phyloP scores from a whole-genome alignment of 2,113 vertebrate species.

The Heliornis fulica region DNA sequence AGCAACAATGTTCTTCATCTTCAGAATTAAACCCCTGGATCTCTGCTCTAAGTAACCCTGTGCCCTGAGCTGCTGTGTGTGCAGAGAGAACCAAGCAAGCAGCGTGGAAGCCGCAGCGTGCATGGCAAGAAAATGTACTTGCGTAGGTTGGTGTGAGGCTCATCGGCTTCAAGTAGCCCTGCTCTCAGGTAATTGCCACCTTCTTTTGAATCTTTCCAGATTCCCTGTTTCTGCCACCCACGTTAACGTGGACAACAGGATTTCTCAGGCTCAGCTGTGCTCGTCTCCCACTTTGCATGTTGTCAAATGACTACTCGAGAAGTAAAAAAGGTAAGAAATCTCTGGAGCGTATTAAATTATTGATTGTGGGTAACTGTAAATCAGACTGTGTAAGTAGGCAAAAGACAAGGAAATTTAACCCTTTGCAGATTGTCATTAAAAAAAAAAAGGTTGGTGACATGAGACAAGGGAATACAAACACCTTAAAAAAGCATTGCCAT shows the following conservation, averaged over 20 bases:
- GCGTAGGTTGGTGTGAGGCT: background rate
- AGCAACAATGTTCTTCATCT: background rate
- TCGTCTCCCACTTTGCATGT: background rate
- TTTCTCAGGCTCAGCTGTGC: background rate
- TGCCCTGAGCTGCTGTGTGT: background rate
- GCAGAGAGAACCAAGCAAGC: background rate
- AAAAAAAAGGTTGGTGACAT: background rate
- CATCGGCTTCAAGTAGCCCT: background rate
- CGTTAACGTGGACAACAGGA: background rate
- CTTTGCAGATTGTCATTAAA: background rate
- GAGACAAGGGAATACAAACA: background rate
- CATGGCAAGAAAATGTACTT: background rate
- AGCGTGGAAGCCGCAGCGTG: background rate
- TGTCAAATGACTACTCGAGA: background rate
- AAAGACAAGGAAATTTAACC: background rate
- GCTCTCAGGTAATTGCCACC: background rate
- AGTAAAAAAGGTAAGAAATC: background rate
- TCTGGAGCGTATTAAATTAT: background rate
- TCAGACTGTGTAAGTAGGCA: background rate
- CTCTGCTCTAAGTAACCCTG: background rate
- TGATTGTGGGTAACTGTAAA: background rate
- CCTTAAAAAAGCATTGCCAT: rapidly evolving
- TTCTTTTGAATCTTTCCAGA: background rate
- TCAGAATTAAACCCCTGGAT: background rate
- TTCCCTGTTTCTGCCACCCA: background rate